Percentiles rank a stretch among this genome's conserved stretches.
phyloP scores from a whole-genome alignment of 2,797 vertebrate species.

The Micropoecilia bifurca region DNA sequence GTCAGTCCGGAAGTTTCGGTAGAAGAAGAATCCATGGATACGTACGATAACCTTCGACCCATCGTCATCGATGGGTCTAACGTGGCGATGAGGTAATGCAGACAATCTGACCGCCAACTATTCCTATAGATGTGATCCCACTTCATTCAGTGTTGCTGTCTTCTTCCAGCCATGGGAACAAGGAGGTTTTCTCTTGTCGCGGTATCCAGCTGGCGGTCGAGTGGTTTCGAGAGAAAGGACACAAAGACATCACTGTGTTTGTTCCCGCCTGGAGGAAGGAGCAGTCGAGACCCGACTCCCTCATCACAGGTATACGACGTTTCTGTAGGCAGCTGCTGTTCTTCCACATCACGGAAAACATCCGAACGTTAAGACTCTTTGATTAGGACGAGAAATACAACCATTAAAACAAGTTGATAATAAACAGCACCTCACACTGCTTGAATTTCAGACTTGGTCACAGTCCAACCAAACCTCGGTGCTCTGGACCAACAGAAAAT shows the following conservation, averaged over 20 bases:
- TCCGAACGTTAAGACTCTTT: not conserved
- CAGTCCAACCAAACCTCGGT: not conserved
- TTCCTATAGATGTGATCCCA: constrained; percentile 8
- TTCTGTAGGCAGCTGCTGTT: not conserved
- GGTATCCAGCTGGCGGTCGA: constrained; percentile 97
- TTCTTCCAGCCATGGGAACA: constrained; percentile 94
- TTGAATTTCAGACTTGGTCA: not conserved
- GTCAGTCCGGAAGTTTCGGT: constrained; percentile 91
- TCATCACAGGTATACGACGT: constrained; percentile 89
- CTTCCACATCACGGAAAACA: not conserved
- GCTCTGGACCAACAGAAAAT: not conserved
- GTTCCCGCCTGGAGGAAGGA: constrained; percentile 99
- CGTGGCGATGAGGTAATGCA: constrained; percentile 95
- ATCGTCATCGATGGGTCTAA: constrained; percentile 98
- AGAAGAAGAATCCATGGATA: constrained; percentile 92
- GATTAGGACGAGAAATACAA: not conserved
- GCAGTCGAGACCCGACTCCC: constrained; percentile 96
- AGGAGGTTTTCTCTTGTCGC: constrained; percentile 98
- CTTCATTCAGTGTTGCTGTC: constrained; percentile 43
- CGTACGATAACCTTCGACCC: constrained; percentile 92
- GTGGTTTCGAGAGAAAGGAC: constrained; percentile 97
- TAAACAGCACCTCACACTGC: not conserved
- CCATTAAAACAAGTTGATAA: not conserved
- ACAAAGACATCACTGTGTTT: constrained; percentile 99
- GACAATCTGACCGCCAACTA: constrained; percentile 11